Evolutionary conservation across 2,113 vertebrate genomes (phyloP).

Genomic region (Carollia perspicillata): DNA sequence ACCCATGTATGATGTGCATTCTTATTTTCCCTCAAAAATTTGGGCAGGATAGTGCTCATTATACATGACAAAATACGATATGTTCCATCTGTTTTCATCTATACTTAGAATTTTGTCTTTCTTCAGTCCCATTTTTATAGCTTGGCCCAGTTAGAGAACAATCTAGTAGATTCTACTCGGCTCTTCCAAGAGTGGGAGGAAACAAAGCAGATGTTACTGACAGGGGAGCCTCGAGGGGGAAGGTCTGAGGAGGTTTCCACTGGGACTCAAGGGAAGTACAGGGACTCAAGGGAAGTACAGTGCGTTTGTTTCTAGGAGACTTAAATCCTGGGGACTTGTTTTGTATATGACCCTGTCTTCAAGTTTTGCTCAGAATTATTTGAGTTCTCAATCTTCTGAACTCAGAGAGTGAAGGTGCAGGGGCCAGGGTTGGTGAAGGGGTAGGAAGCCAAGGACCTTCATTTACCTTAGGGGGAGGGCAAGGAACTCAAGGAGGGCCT

Average conservation of each 20-base stretch:
- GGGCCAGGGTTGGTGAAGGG: neutral
- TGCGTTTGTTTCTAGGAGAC: neutral
- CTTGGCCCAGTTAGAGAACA: neutral
- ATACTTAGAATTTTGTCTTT: neutral
- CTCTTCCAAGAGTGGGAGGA: neutral
- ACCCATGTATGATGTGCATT: too few species aligned
- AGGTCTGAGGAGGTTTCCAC: neutral
- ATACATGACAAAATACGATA: too few species aligned
- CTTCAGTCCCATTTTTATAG: neutral
- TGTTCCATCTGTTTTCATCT: neutral
- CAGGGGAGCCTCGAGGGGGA: accelerated
- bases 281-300: too few species aligned
- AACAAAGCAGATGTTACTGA: neutral
- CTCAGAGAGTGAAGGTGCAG: neutral
- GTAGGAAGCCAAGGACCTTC: neutral
- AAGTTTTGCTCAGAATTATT: neutral
- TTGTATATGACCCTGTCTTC: neutral
- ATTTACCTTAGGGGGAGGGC: neutral
- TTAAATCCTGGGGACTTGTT: neutral
- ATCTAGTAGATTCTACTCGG: neutral
- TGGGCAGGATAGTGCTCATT: too few species aligned
- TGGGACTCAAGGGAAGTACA: accelerated
- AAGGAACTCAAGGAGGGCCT: neutral
- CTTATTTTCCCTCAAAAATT: too few species aligned
- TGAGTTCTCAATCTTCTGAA: neutral